Evolutionary conservation across 2,797 vertebrate genomes (phyloP).

Genomic region (Manis javanica): DNA sequence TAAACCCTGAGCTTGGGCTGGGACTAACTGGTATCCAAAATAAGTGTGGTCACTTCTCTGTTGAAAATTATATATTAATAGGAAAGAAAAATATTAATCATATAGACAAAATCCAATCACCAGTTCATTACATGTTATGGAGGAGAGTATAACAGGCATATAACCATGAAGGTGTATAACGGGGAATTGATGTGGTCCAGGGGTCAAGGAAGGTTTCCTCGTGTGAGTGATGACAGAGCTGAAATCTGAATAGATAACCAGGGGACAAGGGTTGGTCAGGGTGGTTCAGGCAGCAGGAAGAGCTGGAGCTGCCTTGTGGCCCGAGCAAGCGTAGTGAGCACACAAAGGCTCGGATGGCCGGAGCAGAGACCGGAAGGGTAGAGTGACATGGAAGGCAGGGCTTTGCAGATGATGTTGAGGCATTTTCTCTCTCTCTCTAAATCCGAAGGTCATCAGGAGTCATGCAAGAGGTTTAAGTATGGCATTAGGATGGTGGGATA

Average conservation of each 20-base stretch:
- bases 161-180: background rate
- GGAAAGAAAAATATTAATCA: constrained; percentile 35
- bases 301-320: background rate
- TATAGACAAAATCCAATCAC: constrained; percentile 7
- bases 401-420: background rate
- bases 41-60: background rate
- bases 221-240: background rate
- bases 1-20: background rate
- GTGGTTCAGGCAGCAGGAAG: background rate
- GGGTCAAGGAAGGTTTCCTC: background rate
- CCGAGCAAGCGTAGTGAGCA: fast-evolving
- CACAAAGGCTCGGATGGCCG: too few species aligned
- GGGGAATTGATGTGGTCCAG: background rate
- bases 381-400: background rate
- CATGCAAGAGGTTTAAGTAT: background rate
- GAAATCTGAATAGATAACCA: background rate
- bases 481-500: background rate
- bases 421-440: background rate
- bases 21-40: background rate
- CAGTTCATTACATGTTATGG: background rate
- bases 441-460: background rate
- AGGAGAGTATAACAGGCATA: background rate
- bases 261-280: background rate
- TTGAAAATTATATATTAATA: background rate
- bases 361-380: background rate